phyloP scores from a whole-genome alignment of 2,888 invertebrate genomes.

The Anarsia innoxiella region DNA sequence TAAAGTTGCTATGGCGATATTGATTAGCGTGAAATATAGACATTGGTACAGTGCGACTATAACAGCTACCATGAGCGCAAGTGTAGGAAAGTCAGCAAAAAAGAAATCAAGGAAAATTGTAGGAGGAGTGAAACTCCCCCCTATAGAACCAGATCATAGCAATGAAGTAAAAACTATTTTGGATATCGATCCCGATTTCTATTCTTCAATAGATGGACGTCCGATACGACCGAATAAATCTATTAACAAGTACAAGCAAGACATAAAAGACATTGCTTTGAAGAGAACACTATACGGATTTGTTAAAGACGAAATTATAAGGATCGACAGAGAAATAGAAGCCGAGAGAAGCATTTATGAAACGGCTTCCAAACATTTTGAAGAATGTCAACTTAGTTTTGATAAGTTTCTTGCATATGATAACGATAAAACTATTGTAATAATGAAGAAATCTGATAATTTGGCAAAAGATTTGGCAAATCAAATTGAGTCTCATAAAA shows the following conservation, averaged over 20 bases:
- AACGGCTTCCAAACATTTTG: slow-evolving; percentile 51
- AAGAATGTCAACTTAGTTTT: slow-evolving; percentile 60
- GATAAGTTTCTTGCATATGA: slow-evolving; percentile 64
- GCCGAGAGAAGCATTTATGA: slow-evolving; percentile 50
- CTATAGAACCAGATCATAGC: slow-evolving; percentile 40
- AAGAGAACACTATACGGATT: slow-evolving; percentile 55
- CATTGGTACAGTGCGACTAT: too few relatives aligned
- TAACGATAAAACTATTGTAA: slow-evolving; percentile 59
- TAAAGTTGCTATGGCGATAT: slow-evolving; percentile 50
- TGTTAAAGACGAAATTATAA: slow-evolving; percentile 55
- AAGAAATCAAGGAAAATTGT: slow-evolving; percentile 38
- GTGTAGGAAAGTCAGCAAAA: slow-evolving; percentile 29
- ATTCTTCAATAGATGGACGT: slow-evolving; percentile 75
- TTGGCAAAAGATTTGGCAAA: slow-evolving; percentile 52
- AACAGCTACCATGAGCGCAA: too few relatives aligned
- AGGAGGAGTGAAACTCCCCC: slow-evolving; percentile 54
- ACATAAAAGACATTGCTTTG: slow-evolving; percentile 58
- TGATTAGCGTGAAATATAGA: slow-evolving; percentile 32
- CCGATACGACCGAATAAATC: slow-evolving; percentile 74
- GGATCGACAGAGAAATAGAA: slow-evolving; percentile 58
- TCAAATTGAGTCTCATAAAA: slow-evolving; percentile 55
- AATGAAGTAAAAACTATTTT: slow-evolving; percentile 65
- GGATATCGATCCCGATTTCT: slow-evolving; percentile 79
- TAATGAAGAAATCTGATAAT: slow-evolving; percentile 63
- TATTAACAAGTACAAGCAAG: slow-evolving; percentile 69